Evolutionary conservation across 2,797 vertebrate species (phyloP).

Genomic region (Todus mexicanus): DNA sequence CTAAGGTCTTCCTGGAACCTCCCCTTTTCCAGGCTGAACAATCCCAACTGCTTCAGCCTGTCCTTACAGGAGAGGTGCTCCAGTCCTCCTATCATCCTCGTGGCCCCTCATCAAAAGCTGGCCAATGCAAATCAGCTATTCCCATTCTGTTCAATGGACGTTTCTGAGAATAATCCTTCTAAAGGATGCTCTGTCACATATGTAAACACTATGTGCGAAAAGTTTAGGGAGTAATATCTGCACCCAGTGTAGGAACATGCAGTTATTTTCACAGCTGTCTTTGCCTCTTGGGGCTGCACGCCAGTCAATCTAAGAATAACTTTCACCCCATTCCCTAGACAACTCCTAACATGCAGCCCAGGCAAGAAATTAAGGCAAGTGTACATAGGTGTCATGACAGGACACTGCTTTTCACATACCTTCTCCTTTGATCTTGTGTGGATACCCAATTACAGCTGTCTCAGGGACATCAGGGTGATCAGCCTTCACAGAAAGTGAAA

Average conservation of each 20-base stretch:
- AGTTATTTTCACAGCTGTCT: background rate
- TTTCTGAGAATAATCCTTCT: background rate
- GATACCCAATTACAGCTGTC: conserved; percentile 88
- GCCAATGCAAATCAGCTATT: background rate
- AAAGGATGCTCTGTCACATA: background rate
- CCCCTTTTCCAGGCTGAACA: too few relatives aligned
- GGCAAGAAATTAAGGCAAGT: background rate
- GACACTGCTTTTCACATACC: conserved; percentile 72
- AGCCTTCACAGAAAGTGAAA: conserved; percentile 74
- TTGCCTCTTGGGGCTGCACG: background rate
- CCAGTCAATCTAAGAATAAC: background rate
- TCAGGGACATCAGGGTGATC: conserved; percentile 88
- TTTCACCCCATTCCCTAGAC: background rate
- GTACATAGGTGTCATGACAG: background rate
- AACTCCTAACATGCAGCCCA: background rate
- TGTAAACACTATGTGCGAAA: background rate
- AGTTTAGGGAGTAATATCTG: background rate
- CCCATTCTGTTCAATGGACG: background rate
- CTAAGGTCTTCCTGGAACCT: too few relatives aligned
- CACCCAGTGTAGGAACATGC: background rate
- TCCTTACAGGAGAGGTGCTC: too few relatives aligned
- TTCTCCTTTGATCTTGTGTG: conserved; percentile 93
- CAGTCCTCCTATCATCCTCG: too few relatives aligned
- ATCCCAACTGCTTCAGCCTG: too few relatives aligned
- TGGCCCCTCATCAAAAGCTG: background rate